These are phyloP conservation scores for Pteropus rufus DNA, from an alignment of 2,797 vertebrate genomes.

Conservation along the genomic window DNA sequence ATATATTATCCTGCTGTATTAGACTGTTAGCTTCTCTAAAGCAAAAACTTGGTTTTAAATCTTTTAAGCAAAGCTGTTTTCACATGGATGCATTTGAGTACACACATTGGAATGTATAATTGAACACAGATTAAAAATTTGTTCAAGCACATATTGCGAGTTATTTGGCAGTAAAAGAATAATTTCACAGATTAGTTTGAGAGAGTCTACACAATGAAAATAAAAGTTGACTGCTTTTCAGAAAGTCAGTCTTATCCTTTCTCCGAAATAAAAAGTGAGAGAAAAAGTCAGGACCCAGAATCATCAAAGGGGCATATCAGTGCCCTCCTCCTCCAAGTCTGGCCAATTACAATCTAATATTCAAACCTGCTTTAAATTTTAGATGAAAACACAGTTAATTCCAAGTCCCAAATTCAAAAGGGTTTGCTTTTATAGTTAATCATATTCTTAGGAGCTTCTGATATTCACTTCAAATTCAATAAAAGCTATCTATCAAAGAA, in stretches of 20 bases:
- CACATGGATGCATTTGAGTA: background rate
- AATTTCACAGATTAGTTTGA: background rate
- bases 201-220: background rate
- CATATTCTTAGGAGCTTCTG: background rate
- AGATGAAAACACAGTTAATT: background rate
- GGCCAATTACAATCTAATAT: background rate
- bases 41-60: background rate
- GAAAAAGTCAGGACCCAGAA: background rate
- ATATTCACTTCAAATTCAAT: background rate
- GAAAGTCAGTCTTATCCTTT: background rate
- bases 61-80: background rate
- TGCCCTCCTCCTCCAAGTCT: background rate
- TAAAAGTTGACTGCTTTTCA: background rate
- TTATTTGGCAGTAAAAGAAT: background rate
- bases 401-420: background rate
- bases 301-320: background rate
- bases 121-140: background rate
- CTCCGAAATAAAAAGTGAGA: background rate
- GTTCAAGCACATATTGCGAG: background rate
- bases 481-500: background rate
- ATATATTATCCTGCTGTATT: background rate
- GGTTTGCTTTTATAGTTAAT: background rate
- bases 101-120: background rate
- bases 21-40: background rate
- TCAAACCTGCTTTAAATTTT: slow-evolving; percentile 9